Percentiles rank a stretch among this genome's conserved stretches.
Conservation (phyloP, 2,113 vertebrate species). For the Corydoras maculifer region DNA sequence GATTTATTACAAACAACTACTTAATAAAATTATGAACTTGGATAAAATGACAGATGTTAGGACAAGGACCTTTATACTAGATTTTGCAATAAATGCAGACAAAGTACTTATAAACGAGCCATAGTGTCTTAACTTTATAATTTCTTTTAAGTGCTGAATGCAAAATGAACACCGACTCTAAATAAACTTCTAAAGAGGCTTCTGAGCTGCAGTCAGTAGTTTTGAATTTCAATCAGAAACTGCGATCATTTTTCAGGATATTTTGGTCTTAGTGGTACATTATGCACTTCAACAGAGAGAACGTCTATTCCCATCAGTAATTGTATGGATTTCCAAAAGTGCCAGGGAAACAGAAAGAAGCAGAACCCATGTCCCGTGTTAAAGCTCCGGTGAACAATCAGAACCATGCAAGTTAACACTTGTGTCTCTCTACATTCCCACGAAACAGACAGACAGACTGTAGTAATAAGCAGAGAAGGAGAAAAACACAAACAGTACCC, state of each 20-base stretch:
- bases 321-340: slow-evolving; percentile 14
- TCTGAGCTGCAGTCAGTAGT: background rate
- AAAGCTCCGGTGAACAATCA: background rate
- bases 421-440: background rate
- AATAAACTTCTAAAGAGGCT: background rate
- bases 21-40: too few relatives aligned
- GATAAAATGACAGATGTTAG: background rate
- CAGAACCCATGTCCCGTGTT: background rate
- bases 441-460: background rate
- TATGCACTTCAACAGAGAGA: background rate
- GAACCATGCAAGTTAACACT: background rate
- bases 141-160: background rate
- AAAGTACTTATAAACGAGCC: background rate
- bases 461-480: background rate
- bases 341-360: slow-evolving; percentile 24
- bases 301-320: background rate
- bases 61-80: background rate
- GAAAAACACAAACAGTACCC: slow-evolving; percentile 38
- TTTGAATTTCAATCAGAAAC: background rate
- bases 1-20: too few relatives aligned
- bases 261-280: background rate
- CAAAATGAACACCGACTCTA: slow-evolving; percentile 1
- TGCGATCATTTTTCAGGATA: background rate
- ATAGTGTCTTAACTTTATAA: background rate
- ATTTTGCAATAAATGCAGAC: background rate